These are phyloP conservation scores for Agapornis canus DNA, from an alignment of 2,797 vertebrate species.

Conservation along the genomic window DNA sequence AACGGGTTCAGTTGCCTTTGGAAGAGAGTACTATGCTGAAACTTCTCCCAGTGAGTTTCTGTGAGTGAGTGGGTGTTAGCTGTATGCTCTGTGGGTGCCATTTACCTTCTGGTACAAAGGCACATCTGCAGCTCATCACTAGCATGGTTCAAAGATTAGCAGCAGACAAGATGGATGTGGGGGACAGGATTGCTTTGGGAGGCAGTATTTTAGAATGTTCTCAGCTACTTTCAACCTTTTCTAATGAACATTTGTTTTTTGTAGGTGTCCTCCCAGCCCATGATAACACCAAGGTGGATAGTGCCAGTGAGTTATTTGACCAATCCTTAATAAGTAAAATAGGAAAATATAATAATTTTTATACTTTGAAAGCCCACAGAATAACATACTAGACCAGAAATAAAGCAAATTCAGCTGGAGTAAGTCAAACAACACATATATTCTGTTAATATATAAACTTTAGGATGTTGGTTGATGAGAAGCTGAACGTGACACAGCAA, in stretches of 20 bases:
- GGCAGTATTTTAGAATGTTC: neutral
- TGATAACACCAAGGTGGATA: constrained; percentile 90
- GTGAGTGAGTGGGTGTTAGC: neutral
- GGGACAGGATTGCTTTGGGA: neutral
- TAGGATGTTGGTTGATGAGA: neutral
- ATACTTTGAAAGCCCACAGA: neutral
- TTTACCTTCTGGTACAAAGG: neutral
- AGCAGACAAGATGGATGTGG: neutral
- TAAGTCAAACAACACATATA: neutral
- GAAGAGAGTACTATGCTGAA: neutral
- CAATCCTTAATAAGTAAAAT: neutral
- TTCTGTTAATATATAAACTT: neutral
- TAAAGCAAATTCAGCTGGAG: neutral
- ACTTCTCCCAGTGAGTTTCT: neutral
- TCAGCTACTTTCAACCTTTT: neutral
- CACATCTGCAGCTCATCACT: neutral
- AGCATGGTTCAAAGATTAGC: fast-evolving
- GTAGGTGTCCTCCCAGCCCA: constrained; percentile 80
- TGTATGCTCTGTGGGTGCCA: neutral
- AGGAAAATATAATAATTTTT: neutral
- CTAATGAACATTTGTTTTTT: constrained; percentile 39
- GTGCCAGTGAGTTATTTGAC: constrained; percentile 81
- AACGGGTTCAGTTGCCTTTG: neutral
- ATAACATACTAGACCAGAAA: neutral
- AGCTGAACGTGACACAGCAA: neutral